Evolutionary conservation across 2,797 vertebrate species (phyloP).

Genomic region (Loriculus beryllinus): DNA sequence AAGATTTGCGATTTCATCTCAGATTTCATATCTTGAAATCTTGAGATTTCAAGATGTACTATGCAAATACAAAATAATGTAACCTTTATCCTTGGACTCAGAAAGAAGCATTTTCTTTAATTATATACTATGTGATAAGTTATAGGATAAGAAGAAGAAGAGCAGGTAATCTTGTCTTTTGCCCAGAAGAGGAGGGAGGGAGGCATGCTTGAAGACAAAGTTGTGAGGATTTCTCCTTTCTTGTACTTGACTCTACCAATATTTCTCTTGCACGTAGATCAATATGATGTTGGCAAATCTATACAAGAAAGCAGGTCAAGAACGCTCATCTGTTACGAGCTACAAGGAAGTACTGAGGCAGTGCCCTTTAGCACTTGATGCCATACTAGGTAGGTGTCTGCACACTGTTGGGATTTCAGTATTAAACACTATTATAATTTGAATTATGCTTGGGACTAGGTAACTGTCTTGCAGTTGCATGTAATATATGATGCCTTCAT

Average conservation of each 20-base stretch:
- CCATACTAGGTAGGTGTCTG: conserved; percentile 86
- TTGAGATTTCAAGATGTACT: background rate
- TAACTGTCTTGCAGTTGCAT: background rate
- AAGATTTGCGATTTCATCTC: too few relatives aligned
- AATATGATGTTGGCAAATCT: conserved; percentile 99
- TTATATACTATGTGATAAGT: fast-evolving
- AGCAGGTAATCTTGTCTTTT: background rate
- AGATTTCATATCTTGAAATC: too few relatives aligned
- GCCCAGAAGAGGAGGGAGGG: background rate
- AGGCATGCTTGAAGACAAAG: background rate
- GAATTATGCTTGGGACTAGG: background rate
- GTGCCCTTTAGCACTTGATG: conserved; percentile 94
- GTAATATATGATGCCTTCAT: fast-evolving
- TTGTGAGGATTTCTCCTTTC: background rate
- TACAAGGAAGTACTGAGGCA: conserved; percentile 97
- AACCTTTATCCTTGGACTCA: background rate
- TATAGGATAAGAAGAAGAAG: background rate
- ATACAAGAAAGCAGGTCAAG: conserved; percentile 97
- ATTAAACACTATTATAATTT: background rate
- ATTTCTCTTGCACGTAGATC: conserved; percentile 80
- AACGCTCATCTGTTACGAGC: conserved; percentile 95
- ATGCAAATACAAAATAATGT: background rate
- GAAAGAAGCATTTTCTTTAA: background rate
- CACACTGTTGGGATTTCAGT: background rate
- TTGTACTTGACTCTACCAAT: background rate